phyloP scores from a whole-genome alignment of 2,113 vertebrate genomes.

The Calidris pygmaea region DNA sequence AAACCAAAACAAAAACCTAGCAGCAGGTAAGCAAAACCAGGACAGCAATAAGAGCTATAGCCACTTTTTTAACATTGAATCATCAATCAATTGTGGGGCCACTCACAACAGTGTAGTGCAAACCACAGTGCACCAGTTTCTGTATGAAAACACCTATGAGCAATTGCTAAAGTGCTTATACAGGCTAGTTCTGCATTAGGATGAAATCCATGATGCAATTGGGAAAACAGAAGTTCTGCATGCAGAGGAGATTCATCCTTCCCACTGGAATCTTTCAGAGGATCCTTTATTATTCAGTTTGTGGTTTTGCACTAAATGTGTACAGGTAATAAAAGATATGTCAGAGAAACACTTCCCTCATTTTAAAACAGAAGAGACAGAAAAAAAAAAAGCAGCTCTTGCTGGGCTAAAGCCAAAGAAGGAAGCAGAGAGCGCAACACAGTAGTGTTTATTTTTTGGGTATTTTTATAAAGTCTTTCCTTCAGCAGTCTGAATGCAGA shows the following conservation, averaged over 20 bases:
- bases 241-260: neutral
- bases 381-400: neutral
- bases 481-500: neutral
- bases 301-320: neutral
- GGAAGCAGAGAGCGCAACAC: neutral
- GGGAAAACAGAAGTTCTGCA: neutral
- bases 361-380: neutral
- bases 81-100: neutral
- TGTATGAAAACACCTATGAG: neutral
- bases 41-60: neutral
- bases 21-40: too few species aligned
- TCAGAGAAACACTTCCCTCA: neutral
- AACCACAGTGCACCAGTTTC: neutral
- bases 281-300: neutral
- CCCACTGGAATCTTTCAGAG: neutral
- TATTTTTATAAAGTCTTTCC: neutral
- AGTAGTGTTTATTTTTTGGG: neutral
- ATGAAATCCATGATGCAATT: neutral
- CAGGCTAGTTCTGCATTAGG: neutral
- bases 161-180: neutral
- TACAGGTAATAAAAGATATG: neutral
- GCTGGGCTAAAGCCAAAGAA: neutral
- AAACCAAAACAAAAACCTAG: neutral
- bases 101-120: neutral
- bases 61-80: neutral